A percentile compares a stretch with the other conserved stretches of the same genome.
Conservation (phyloP, 1,140 invertebrate species). For the Sycobia sp. region DNA sequence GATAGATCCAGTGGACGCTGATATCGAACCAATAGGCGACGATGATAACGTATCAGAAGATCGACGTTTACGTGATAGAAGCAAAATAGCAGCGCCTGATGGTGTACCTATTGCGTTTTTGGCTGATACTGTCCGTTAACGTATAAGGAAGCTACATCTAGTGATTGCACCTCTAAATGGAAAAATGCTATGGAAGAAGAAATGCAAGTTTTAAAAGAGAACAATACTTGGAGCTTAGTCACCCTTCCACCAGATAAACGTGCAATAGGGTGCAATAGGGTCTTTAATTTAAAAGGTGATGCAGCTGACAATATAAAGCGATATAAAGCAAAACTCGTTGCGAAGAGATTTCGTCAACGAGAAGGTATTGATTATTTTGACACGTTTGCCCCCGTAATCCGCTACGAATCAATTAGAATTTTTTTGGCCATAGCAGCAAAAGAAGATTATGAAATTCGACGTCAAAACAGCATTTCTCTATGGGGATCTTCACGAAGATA, state of each 20-base stretch:
- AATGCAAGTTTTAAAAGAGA: slow-evolving; percentile 42
- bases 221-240: slow-evolving; percentile 48
- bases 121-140: background rate
- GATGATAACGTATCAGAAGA: background rate
- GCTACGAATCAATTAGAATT: no score
- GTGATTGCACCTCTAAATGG: slow-evolving; percentile 39
- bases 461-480: no score
- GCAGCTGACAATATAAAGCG: background rate
- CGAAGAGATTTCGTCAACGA: background rate
- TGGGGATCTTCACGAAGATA: slow-evolving; percentile 15
- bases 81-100: background rate
- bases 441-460: background rate
- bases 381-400: no score
- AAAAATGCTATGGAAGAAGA: slow-evolving; percentile 51
- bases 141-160: background rate
- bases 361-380: slow-evolving; percentile 2
- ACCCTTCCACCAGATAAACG: slow-evolving; percentile 8
- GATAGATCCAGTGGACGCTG: no score
- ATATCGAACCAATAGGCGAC: background rate
- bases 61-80: background rate
- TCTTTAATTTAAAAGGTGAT: background rate
- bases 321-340: background rate
- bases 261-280: slow-evolving; percentile 20
- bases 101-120: background rate
- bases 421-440: slow-evolving; percentile 25